Conservation (phyloP, 1,140 invertebrate genomes). For the Cryptotermes secundus region DNA sequence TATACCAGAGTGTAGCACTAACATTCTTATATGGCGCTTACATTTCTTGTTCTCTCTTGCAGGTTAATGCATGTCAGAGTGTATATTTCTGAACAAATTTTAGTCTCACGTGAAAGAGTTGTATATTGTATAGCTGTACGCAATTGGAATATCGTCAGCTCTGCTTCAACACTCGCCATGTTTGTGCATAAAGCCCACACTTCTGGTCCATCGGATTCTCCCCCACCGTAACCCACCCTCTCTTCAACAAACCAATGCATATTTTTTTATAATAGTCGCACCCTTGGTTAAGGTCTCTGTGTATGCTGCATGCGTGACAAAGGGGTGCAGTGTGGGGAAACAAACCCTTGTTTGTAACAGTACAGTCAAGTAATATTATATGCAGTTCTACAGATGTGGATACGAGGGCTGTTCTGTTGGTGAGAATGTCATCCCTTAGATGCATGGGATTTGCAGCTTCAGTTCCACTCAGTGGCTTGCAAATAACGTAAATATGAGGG, state of each 20-base stretch:
- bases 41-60: neutral
- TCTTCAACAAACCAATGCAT: conserved; percentile 1
- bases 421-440: no score
- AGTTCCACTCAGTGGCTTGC: no score
- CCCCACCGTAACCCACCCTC: neutral
- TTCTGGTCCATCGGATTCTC: neutral
- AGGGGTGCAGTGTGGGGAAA: neutral
- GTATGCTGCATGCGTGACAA: neutral
- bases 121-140: neutral
- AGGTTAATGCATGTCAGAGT: no score
- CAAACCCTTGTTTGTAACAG: neutral
- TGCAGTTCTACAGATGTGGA: neutral
- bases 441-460: no score
- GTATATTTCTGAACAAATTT: no score
- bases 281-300: neutral
- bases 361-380: neutral
- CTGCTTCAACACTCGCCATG: neutral
- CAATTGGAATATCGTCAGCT: neutral
- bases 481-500: no score
- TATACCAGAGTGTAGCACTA: neutral
- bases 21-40: neutral
- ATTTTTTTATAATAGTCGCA: conserved; percentile 16
- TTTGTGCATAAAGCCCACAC: neutral
- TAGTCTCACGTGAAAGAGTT: neutral
- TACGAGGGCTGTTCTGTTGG: no score